Evolutionary conservation across 2,797 vertebrate genomes (phyloP).

Genomic region (Caiman crocodilus): DNA sequence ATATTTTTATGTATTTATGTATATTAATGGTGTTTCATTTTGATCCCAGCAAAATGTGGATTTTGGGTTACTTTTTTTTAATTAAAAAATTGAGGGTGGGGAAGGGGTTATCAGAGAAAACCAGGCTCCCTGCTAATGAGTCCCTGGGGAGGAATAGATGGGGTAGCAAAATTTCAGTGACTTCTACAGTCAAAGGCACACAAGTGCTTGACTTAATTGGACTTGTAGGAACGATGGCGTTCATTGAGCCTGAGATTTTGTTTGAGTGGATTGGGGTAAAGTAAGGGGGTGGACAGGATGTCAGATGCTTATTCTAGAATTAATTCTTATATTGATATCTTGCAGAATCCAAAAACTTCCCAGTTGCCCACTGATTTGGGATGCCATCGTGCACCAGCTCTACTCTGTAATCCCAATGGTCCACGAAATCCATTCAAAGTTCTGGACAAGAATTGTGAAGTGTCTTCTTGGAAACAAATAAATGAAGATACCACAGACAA

Average conservation of each 20-base stretch:
- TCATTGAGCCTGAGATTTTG: neutral
- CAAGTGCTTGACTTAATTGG: neutral
- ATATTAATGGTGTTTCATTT: no score
- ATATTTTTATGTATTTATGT: no score
- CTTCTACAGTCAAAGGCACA: neutral
- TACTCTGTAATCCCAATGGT: slow-evolving; percentile 61
- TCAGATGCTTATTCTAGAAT: neutral
- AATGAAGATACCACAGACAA: slow-evolving; percentile 35
- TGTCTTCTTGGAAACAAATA: slow-evolving; percentile 77
- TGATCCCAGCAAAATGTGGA: no score
- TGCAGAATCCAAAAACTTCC: slow-evolving; percentile 80
- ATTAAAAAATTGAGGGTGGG: no score
- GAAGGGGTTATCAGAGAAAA: no score
- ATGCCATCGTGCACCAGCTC: neutral
- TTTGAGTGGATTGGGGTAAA: neutral
- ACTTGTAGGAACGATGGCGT: neutral
- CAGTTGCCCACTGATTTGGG: neutral
- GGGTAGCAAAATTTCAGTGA: neutral
- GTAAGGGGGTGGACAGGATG: neutral
- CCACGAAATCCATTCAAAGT: slow-evolving; percentile 92
- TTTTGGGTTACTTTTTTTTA: no score
- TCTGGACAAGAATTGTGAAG: slow-evolving; percentile 74
- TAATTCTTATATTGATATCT: neutral
- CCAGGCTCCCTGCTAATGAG: neutral
- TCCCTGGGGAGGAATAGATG: neutral